Percentiles rank a stretch among this genome's conserved stretches.
phyloP scores from a whole-genome alignment of 2,888 invertebrate genomes.

The Drosophila lacicola region DNA sequence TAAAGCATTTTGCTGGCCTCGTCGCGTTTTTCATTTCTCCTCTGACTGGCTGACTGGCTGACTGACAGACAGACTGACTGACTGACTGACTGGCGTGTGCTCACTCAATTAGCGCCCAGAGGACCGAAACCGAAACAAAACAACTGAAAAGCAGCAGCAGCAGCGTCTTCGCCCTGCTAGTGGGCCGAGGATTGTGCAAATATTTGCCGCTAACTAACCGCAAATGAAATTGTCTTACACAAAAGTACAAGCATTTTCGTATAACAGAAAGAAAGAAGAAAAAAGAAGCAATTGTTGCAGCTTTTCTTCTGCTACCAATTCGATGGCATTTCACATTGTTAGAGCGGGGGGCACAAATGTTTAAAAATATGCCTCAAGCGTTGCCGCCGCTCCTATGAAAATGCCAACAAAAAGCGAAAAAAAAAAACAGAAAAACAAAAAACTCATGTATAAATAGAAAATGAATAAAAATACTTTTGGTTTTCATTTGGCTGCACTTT shows the following conservation, averaged over 20 bases:
- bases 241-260: conserved; percentile 35
- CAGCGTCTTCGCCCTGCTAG: conserved; percentile 31
- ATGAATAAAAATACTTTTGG: conserved; percentile 64
- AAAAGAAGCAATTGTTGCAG: conserved; percentile 41
- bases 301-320: conserved; percentile 13
- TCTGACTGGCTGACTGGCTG: conserved; percentile 54
- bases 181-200: conserved; percentile 73
- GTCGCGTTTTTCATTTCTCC: conserved; percentile 77
- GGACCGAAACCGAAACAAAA: conserved; percentile 69
- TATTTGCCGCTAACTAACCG: conserved; percentile 70
- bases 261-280: conserved; percentile 2
- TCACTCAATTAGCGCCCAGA: conserved; percentile 79
- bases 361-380: conserved; percentile 58
- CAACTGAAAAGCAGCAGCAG: conserved; percentile 35
- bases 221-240: conserved; percentile 74
- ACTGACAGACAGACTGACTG: conserved; percentile 49
- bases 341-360: conserved; percentile 29
- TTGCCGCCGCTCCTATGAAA: conserved; percentile 37
- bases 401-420: conserved; percentile 51
- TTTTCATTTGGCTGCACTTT: conserved; percentile 64
- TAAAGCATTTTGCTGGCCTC: conserved; percentile 63
- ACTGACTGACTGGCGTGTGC: conserved; percentile 69
- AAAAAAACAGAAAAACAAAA: conserved; percentile 21
- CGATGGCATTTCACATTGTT: conserved; percentile 5
- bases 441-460: conserved; percentile 54